Evolutionary conservation across 2,888 invertebrate species (phyloP), one percentile per base, ranked within the genome.

Genomic region (Rotaria socialis): DNA sequence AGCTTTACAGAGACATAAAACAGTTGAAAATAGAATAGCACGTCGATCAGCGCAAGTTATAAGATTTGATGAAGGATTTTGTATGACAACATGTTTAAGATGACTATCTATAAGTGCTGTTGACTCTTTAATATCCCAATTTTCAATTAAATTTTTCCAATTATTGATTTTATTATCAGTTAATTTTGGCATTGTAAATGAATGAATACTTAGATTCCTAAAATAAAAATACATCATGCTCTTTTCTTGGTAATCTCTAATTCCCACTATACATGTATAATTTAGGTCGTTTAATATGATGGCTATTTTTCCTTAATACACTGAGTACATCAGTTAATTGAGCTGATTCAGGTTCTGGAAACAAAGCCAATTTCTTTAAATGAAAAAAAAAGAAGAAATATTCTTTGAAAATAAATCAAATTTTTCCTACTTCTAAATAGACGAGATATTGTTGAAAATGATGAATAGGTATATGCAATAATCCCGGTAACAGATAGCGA

Each of bases 71-170:
- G 60, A 24, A 27, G 41, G 10, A 43, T 41, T 75, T 43, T 75
- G 43, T 43, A 75, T 43, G 22, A 43, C 43, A 75, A 75, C 43
- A 41, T 75, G 43, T 75, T 75, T 75, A 7, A 75, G 16, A 75
- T 75, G 43, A 75, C 41, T 75, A 43, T 75, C 75, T 1, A 43
- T 75, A 14, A 75, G 16, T 43, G 41, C 41, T 19, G 19, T 43
- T 43, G 75, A 75, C 8, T 75, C 75, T 43, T 43, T 41, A 19
- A 75, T 41, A 75, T 75, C 75, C 75, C 75, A 75, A 75, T 75
- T 75, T 75, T 75, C 75, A 5, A 75, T 75, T 16, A 43, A 41
- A 75, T 75, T 75, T 43, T 75, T 75, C 75, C 75, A 75, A 75
- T 75, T 75, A 24, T 43, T 43, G 16, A 22, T 75, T 35, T 43